Base-by-base conservation (phyloP, 2,797 vertebrate genomes). In the Nannoperca obscura region DNA sequence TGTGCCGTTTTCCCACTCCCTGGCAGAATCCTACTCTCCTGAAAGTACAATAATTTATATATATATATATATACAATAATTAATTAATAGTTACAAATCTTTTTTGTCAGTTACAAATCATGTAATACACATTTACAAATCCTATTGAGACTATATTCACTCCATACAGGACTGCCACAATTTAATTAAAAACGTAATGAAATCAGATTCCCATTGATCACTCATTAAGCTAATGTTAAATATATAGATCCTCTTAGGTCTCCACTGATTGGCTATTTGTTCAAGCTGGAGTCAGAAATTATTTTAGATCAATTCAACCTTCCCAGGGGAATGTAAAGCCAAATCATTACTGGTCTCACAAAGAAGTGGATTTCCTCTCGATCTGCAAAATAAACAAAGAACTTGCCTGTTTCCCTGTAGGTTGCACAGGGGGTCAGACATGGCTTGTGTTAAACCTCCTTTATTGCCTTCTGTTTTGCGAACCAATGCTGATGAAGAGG, bases 261-360 rank as follows among this genome's bases (percentile, higher is more conserved):
- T 76, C 19, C 0, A 1, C 52, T 57, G 32, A 60, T 7, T 53
- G 8, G 20, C 49, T 70, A 9, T 76, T 66, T 44, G 22, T 71
- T n/a, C 17, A 20, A 24, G 40, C 50, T 78, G 58, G 57, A 66
- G 49, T 49, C 52, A 2, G 46, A 68, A 65, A 67, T 50, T 49
- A 62, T 63, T 80, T 82, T 59, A 71, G 73, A 78, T 52, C 0
- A 53, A 75, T 71, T 76, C 32, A 46, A 46, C 38, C 22, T 24
- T 75, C 75, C 58, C 44, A 38, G 24, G 74, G 69, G 71, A 75
- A 50, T 4, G 8, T 55, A 42, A 46, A 57, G 40, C 65, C 15
- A 68, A 53, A 74, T 74, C 66, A 67, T 75, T 80, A 74, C 60
- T 70, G 74, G n/a, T 82, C 69, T 47, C 80, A 85, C 55, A 82